Evolutionary conservation across 2,888 invertebrate species (phyloP), one percentile per base, ranked within the genome.

Genomic region (Chorisops tibialis): DNA sequence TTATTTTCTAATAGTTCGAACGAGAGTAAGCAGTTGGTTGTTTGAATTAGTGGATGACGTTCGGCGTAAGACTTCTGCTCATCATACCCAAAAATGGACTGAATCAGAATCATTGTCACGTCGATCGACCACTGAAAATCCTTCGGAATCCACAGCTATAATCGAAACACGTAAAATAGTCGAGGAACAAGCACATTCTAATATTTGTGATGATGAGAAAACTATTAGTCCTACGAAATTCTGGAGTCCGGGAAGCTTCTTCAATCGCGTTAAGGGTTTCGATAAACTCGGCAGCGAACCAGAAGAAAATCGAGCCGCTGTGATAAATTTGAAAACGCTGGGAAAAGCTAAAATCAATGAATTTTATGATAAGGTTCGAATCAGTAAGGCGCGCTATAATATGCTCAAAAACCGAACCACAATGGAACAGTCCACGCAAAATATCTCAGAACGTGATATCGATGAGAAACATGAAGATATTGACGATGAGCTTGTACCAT

Each of bases 31-130:
- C 30, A 52, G 62, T 52, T 69, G 67, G 67, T 49, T 69, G 7
- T 43, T 64, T 1, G 65, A 63, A 30, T 52, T 68, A 52, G 64
- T 67, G 35, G 65, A 63, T 61, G 69, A 68, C 50, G 67, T 69
- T 61, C 64, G 65, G 35, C 64, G 65, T 14, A 69, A 67, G 59
- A 60, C 30, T 19, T 58, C 67, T 9, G 43, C 11, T 7, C 43
- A 45, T 24, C 56, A 45, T 24, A 54, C 67, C 16, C 66, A 68
- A 61, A 66, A 66, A 67, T 68, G 67, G 67, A 62, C 65, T 47
- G 58, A 63, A 51, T 52, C 60, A 9, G n/a, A n/a, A n/a, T n/a
- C n/a, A n/a, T n/a, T n/a, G n/a, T 45, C 45, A 6, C 50, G 41
- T n/a, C 30, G 35, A 30, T 22, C 16, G 24, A 22, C 21, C 6